Conservation (phyloP, 1,140 invertebrate genomes). For the Episyrphus balteatus region DNA sequence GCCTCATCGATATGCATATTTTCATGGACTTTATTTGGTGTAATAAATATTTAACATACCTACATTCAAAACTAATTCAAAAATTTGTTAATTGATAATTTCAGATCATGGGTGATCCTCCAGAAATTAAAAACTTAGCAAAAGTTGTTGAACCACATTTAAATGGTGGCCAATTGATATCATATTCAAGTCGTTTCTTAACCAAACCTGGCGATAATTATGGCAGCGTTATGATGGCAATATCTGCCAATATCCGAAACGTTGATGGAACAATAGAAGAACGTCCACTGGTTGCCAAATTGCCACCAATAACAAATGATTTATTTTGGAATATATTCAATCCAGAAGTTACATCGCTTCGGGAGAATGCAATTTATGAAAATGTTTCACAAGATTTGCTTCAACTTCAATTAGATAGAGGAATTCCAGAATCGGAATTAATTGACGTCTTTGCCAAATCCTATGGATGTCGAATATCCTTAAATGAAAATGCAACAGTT, state of each 20-base stretch:
- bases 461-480: conserved; percentile 41
- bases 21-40: too few relatives aligned
- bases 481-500: conserved; percentile 27
- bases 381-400: conserved; percentile 39
- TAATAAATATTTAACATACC: too few relatives aligned
- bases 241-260: conserved; percentile 24
- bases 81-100: too few relatives aligned
- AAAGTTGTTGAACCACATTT: conserved; percentile 23
- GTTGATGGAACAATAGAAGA: conserved; percentile 22
- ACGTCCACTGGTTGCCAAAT: conserved; percentile 44
- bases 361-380: conserved; percentile 46
- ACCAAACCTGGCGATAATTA: conserved; percentile 50
- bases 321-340: conserved; percentile 45
- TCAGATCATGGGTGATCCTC: too few relatives aligned
- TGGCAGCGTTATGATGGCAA: conserved; percentile 42
- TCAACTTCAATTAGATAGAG: conserved; percentile 39
- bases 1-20: too few relatives aligned
- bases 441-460: conserved; percentile 42
- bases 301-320: conserved; percentile 45
- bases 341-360: conserved; percentile 45
- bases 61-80: too few relatives aligned
- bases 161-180: conserved; percentile 14
- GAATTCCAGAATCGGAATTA: conserved; percentile 29
- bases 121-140: conserved; percentile 19
- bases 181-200: conserved; percentile 26